Conservation (phyloP, 2,888 invertebrate genomes). For the Psococerastis gibbosa region DNA sequence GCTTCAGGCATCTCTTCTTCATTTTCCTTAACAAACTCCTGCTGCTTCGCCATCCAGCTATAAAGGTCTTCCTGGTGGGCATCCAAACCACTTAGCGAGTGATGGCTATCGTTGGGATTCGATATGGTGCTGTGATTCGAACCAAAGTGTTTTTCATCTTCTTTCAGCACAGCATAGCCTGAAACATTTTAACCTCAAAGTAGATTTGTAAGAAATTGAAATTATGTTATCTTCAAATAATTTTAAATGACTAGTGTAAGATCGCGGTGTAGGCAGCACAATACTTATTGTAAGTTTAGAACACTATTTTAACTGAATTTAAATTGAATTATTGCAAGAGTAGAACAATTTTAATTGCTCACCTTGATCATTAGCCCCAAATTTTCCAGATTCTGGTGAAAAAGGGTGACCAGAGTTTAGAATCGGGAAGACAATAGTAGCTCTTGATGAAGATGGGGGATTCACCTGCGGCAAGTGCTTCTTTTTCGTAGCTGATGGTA, state of each 20-base stretch:
- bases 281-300: too few relatives aligned
- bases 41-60: slow-evolving; percentile 92
- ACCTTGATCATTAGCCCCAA: not conserved
- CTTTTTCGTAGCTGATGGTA: slow-evolving; percentile 33
- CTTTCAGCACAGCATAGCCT: slow-evolving; percentile 18
- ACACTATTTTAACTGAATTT: too few relatives aligned
- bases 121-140: slow-evolving; percentile 12
- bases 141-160: slow-evolving; percentile 16
- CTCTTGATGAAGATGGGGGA: slow-evolving; percentile 48
- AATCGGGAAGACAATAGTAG: slow-evolving; percentile 58
- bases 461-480: slow-evolving; percentile 28
- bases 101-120: slow-evolving; percentile 24
- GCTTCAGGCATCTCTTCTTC: slow-evolving; percentile 23
- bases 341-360: too few relatives aligned
- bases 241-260: too few relatives aligned
- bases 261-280: too few relatives aligned
- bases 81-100: slow-evolving; percentile 26
- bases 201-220: slow-evolving; percentile 8
- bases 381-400: slow-evolving; percentile 14
- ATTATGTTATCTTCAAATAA: slow-evolving; percentile 6
- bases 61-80: slow-evolving; percentile 61
- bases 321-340: too few relatives aligned
- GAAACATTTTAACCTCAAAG: slow-evolving; percentile 1
- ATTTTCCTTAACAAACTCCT: slow-evolving; percentile 32
- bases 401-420: slow-evolving; percentile 38